Percentiles rank a stretch among this genome's conserved stretches.
These are phyloP conservation scores for Heloderma charlesbogerti DNA, from an alignment of 2,113 vertebrate genomes.

Conservation along the genomic window DNA sequence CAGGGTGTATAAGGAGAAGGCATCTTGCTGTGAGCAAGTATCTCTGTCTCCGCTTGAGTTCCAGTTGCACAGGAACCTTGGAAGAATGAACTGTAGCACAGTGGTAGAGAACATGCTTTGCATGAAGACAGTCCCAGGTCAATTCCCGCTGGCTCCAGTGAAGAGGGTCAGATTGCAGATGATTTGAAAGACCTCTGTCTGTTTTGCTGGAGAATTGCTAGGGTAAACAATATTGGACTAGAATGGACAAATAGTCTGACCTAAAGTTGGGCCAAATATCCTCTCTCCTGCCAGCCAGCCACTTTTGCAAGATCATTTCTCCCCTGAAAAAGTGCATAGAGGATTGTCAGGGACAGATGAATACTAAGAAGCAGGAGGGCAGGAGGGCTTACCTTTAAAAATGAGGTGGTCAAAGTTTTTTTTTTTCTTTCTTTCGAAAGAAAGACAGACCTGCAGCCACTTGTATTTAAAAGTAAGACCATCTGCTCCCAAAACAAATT, in stretches of 20 bases:
- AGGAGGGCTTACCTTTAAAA: too few relatives aligned
- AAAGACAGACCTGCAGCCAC: too few relatives aligned
- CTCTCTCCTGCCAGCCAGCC: too few relatives aligned
- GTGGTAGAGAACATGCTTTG: background rate
- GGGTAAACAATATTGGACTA: background rate
- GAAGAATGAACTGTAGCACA: background rate
- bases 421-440: too few relatives aligned
- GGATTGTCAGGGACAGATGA: too few relatives aligned
- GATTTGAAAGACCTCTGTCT: background rate
- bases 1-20: rapidly evolving
- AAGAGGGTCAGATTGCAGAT: background rate
- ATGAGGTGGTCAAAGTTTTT: too few relatives aligned
- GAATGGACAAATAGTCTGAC: background rate
- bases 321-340: background rate
- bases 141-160: background rate
- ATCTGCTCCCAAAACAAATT: too few relatives aligned
- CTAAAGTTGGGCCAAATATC: background rate
- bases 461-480: too few relatives aligned
- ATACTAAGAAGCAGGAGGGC: too few relatives aligned
- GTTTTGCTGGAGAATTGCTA: background rate
- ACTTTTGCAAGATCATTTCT: background rate
- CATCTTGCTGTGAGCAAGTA: background rate
- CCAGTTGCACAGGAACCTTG: background rate
- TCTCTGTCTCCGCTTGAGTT: background rate
- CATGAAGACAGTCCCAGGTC: background rate